Percentiles rank a stretch among this genome's conserved stretches.
Evolutionary conservation across 2,797 vertebrate species (phyloP).

Genomic region (Syngnathus rostellatus): DNA sequence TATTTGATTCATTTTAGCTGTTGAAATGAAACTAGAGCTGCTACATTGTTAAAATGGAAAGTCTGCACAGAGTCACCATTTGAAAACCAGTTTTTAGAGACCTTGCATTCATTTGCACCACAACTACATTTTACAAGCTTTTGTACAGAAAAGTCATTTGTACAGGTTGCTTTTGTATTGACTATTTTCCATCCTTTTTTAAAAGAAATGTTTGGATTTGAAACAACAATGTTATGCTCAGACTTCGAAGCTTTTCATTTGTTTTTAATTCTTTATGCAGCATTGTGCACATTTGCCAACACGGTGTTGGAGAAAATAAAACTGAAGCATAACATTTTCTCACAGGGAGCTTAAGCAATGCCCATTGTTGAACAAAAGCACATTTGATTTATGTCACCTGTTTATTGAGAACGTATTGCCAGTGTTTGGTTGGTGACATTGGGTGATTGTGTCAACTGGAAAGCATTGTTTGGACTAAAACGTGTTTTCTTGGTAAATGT

Average conservation of each 20-base stretch:
- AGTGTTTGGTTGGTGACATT: conserved; percentile 53
- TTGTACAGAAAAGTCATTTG: conserved; percentile 74
- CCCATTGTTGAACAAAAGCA: conserved; percentile 51
- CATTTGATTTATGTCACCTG: conserved; percentile 47
- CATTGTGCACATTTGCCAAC: conserved; percentile 59
- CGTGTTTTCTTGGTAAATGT: conserved; percentile 66
- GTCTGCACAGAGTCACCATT: conserved; percentile 57
- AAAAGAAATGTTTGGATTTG: conserved; percentile 60
- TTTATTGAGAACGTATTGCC: conserved; percentile 34
- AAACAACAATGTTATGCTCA: conserved; percentile 71
- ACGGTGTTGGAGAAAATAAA: conserved; percentile 63
- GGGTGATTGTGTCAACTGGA: conserved; percentile 61
- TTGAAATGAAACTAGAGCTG: conserved; percentile 75
- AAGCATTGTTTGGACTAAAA: conserved; percentile 54
- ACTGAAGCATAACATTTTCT: conserved; percentile 58
- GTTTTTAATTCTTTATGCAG: conserved; percentile 53
- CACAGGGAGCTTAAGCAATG: conserved; percentile 47
- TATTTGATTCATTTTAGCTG: conserved; percentile 33
- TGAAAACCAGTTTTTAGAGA: conserved; percentile 43
- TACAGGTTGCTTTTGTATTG: conserved; percentile 71
- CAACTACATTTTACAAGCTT: conserved; percentile 72
- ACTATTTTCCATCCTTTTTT: conserved; percentile 60
- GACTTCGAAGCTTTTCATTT: conserved; percentile 68
- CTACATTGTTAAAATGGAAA: conserved; percentile 58
- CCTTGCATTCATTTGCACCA: conserved; percentile 64